A percentile compares a stretch with the other conserved stretches of the same genome.
These are phyloP conservation scores for Priocnemis perturbator DNA, from an alignment of 2,888 invertebrate genomes.

Conservation along the genomic window DNA sequence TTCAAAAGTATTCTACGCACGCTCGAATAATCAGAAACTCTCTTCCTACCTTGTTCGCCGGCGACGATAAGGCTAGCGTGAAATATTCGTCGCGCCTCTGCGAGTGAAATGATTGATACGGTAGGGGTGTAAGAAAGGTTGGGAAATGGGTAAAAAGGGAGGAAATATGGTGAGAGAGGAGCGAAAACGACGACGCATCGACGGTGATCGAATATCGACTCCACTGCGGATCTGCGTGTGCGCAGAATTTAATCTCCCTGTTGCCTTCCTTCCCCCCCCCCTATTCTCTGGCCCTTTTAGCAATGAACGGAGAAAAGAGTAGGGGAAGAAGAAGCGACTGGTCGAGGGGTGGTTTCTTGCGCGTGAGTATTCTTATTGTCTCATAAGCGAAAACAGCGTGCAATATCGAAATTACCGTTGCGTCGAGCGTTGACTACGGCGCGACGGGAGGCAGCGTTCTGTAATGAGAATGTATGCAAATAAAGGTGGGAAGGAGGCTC, in stretches of 20 bases:
- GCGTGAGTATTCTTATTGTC: constrained; percentile 34
- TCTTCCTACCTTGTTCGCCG: too few relatives aligned
- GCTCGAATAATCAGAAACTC: too few relatives aligned
- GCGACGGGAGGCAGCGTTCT: background rate
- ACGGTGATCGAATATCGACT: too few relatives aligned
- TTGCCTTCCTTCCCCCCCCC: background rate
- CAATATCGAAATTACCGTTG: constrained; percentile 34
- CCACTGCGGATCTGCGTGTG: background rate
- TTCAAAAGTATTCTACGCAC: too few relatives aligned
- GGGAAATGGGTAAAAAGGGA: too few relatives aligned
- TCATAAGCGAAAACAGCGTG: constrained; percentile 23
- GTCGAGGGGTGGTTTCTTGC: background rate
- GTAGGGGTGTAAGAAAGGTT: too few relatives aligned
- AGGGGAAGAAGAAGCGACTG: background rate
- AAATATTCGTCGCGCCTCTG: too few relatives aligned
- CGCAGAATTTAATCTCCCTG: too few relatives aligned
- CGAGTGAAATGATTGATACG: too few relatives aligned
- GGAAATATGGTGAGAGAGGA: too few relatives aligned
- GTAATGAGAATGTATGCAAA: constrained; percentile 40
- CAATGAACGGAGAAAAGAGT: constrained; percentile 1
- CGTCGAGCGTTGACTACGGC: background rate
- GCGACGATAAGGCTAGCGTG: too few relatives aligned
- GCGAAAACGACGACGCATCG: too few relatives aligned
- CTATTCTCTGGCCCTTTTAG: background rate
- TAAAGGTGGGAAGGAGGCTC: constrained; percentile 6